Conservation (phyloP, 2,113 vertebrate species). For the Gracilinanus agilis region DNA sequence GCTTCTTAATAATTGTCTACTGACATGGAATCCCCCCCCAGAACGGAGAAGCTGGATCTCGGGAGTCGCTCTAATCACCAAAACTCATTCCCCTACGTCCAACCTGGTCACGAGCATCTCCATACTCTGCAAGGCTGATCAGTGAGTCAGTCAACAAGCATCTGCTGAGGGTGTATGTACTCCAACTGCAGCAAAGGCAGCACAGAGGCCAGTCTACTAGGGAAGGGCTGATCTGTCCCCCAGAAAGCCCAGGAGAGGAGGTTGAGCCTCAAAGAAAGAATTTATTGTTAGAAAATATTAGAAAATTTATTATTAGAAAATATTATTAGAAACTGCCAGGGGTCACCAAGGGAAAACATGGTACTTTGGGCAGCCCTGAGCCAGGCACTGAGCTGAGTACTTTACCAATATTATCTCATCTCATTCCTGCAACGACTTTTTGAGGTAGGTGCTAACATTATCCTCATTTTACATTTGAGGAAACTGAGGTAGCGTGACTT, state of each 20-base stretch:
- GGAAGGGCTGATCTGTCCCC: background rate
- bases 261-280: too few species aligned
- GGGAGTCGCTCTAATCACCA: background rate
- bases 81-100: background rate
- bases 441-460: too few species aligned
- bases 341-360: too few species aligned
- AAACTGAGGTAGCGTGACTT: background rate
- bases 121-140: background rate
- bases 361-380: too few species aligned
- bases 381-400: too few species aligned
- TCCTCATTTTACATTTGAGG: background rate
- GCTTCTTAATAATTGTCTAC: background rate
- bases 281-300: too few species aligned
- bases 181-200: background rate
- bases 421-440: too few species aligned
- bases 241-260: too few species aligned
- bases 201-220: background rate
- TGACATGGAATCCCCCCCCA: background rate
- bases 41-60: background rate
- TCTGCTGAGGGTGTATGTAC: too few species aligned
- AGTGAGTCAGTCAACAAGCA: background rate
- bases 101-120: background rate
- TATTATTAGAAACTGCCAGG: too few species aligned
- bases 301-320: too few species aligned
- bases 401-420: background rate